These are phyloP conservation scores for Macropis europaea DNA, from an alignment of 2,888 invertebrate genomes.

Conservation along the genomic window DNA sequence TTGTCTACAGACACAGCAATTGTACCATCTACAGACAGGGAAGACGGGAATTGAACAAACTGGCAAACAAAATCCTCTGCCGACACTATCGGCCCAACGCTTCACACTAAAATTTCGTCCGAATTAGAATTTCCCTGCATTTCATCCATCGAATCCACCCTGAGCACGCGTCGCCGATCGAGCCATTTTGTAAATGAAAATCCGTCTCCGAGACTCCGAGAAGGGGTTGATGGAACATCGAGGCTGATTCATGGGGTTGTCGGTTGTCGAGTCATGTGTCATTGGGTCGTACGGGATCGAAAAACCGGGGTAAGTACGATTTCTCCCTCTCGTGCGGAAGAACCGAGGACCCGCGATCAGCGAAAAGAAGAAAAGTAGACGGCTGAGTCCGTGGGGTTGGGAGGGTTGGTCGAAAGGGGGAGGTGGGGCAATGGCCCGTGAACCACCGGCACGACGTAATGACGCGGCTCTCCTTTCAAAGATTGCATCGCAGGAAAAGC, in stretches of 20 bases:
- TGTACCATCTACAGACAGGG: too few species aligned
- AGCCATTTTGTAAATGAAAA: neutral
- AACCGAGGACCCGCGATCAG: constrained; percentile 51
- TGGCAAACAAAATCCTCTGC: too few species aligned
- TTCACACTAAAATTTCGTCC: too few species aligned
- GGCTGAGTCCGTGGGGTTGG: constrained; percentile 53
- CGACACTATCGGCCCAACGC: too few species aligned
- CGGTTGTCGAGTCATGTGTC: constrained; percentile 77
- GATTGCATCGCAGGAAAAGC: constrained; percentile 80
- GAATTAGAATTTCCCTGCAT: too few species aligned
- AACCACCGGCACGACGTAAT: constrained; percentile 78
- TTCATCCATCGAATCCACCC: too few species aligned
- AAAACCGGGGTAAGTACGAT: constrained; percentile 62
- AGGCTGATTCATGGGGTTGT: constrained; percentile 72
- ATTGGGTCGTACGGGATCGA: constrained; percentile 74
- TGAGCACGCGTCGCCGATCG: neutral
- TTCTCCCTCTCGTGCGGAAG: constrained; percentile 39
- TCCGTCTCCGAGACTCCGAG: neutral
- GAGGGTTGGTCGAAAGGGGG: constrained; percentile 59
- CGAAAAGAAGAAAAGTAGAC: constrained; percentile 64
- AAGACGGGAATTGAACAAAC: too few species aligned
- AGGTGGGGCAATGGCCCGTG: constrained; percentile 78
- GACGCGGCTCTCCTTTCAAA: constrained; percentile 80
- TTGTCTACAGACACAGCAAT: too few species aligned
- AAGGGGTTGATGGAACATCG: constrained; percentile 34